These are phyloP conservation scores for Melieria omissa DNA, from an alignment of 2,888 invertebrate genomes.

Conservation along the genomic window DNA sequence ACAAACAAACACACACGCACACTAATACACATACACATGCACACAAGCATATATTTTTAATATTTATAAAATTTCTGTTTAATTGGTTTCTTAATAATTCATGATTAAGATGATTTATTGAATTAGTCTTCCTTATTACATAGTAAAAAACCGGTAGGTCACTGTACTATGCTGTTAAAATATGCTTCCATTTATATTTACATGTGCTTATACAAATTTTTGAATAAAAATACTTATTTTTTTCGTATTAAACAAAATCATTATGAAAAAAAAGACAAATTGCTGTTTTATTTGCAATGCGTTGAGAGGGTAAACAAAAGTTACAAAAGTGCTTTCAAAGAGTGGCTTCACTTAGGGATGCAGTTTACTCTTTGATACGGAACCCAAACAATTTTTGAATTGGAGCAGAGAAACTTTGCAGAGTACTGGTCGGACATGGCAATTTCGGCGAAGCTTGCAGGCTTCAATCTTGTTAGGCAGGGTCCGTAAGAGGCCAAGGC, in stretches of 20 bases:
- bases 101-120: slow-evolving; percentile 32
- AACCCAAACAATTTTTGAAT: too few relatives aligned
- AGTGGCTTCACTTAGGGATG: too few relatives aligned
- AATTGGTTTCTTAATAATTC: slow-evolving; percentile 39
- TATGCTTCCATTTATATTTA: slow-evolving; percentile 49
- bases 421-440: too few relatives aligned
- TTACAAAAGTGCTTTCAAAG: too few relatives aligned
- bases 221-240: slow-evolving; percentile 30
- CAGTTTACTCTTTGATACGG: too few relatives aligned
- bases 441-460: too few relatives aligned
- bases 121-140: slow-evolving; percentile 37
- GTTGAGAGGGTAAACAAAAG: too few relatives aligned
- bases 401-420: too few relatives aligned
- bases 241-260: slow-evolving; percentile 20
- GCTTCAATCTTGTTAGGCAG: too few relatives aligned
- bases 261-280: background rate
- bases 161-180: slow-evolving; percentile 43
- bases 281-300: background rate
- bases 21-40: slow-evolving; percentile 17
- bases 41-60: slow-evolving; percentile 15
- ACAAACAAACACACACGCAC: slow-evolving; percentile 20
- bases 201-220: slow-evolving; percentile 47
- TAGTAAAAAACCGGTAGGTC: slow-evolving; percentile 43
- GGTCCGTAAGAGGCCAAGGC: too few relatives aligned
- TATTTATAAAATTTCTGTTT: slow-evolving; percentile 37